These are phyloP conservation scores for Oreotrochilus melanogaster DNA, from an alignment of 2,113 vertebrate species.

Conservation along the genomic window DNA sequence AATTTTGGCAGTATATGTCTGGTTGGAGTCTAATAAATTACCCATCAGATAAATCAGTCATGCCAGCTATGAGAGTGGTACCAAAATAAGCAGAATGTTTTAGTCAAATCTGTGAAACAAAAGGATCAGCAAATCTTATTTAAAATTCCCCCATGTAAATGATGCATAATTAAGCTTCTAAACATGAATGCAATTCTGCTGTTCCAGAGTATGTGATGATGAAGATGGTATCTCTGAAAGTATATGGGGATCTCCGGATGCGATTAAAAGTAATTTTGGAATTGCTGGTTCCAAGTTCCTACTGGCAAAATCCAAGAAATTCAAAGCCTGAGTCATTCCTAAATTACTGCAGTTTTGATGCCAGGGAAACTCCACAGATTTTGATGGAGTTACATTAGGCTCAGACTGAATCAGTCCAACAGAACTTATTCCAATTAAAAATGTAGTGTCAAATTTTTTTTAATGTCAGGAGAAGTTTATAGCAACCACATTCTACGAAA, in stretches of 20 bases:
- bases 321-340: slow-evolving; percentile 29
- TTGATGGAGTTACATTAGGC: not conserved
- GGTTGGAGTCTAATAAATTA: slow-evolving; percentile 44
- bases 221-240: slow-evolving; percentile 52
- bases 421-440: not conserved
- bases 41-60: slow-evolving; percentile 60
- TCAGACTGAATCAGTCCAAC: not conserved
- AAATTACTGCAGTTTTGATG: not conserved
- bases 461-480: not conserved
- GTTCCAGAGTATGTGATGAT: not conserved
- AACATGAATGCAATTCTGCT: slow-evolving; percentile 16
- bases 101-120: slow-evolving; percentile 48
- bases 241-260: slow-evolving; percentile 55
- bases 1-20: slow-evolving; percentile 27
- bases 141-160: slow-evolving; percentile 43
- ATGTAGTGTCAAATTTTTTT: not conserved
- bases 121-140: slow-evolving; percentile 48
- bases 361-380: slow-evolving; percentile 58
- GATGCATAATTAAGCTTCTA: slow-evolving; percentile 51
- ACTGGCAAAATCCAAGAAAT: slow-evolving; percentile 38
- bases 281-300: slow-evolving; percentile 37
- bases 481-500: not conserved
- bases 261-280: slow-evolving; percentile 53
- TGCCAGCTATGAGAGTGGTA: slow-evolving; percentile 34
- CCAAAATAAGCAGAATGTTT: slow-evolving; percentile 56